Conservation (phyloP, 2,797 vertebrate species). For the Mormyrus proboscirostris region DNA sequence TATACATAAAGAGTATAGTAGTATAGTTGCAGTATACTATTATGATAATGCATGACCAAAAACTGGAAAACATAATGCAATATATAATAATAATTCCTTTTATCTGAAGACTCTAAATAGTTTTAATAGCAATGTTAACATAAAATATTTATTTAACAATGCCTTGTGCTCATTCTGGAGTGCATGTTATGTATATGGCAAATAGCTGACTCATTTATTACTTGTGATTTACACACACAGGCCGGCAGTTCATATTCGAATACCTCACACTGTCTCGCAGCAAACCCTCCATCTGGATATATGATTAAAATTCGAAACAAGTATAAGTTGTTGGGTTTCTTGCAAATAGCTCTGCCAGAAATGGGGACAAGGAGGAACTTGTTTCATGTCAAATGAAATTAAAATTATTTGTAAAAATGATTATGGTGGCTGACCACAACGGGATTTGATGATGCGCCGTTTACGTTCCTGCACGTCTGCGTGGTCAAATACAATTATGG, state of each 20-base stretch:
- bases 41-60: not conserved
- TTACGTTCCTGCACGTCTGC: not conserved
- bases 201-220: not conserved
- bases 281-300: not conserved
- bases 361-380: not conserved
- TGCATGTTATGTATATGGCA: not conserved
- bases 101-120: not conserved
- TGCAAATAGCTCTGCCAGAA: not conserved
- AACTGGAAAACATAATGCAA: not conserved
- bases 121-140: not conserved
- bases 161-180: not conserved
- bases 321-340: not conserved
- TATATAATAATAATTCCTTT: not conserved
- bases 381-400: not conserved
- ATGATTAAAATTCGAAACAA: not conserved
- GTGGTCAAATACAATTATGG: not conserved
- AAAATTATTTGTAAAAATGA: conserved; percentile 23
- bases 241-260: no score
- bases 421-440: not conserved
- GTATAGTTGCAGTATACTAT: not conserved
- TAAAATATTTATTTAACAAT: not conserved
- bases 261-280: not conserved
- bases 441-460: not conserved
- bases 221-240: not conserved
- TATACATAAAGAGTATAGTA: not conserved